Percentiles rank a stretch among this genome's conserved stretches.
These are phyloP conservation scores for Lates japonicus DNA, from an alignment of 2,797 vertebrate genomes.

Conservation along the genomic window DNA sequence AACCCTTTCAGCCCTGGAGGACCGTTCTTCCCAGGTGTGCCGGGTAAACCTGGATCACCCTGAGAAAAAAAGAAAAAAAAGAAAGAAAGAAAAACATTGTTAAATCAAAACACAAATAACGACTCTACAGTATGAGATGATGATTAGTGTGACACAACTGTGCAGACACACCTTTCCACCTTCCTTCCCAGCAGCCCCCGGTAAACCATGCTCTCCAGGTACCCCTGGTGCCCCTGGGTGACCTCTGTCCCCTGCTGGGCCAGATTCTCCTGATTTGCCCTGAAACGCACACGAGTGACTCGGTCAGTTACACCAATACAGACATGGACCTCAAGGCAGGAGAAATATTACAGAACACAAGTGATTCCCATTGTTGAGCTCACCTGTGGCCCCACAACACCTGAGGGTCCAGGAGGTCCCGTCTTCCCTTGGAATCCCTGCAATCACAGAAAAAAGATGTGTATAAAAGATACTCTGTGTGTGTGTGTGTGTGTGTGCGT, in stretches of 20 bases:
- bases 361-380: slow-evolving; percentile 51
- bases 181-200: slow-evolving; percentile 95
- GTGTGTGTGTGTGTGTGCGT: not conserved
- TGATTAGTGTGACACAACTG: not conserved
- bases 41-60: slow-evolving; percentile 94
- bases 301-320: not conserved
- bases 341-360: not conserved
- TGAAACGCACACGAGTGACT: slow-evolving; percentile 65
- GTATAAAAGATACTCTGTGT: not conserved
- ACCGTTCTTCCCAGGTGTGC: slow-evolving; percentile 93
- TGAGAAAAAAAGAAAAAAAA: slow-evolving; percentile 64
- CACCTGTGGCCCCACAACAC: slow-evolving; percentile 99
- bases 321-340: not conserved
- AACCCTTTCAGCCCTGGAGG: slow-evolving; percentile 95
- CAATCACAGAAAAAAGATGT: slow-evolving; percentile 48
- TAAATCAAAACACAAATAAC: not conserved
- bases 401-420: slow-evolving; percentile 93
- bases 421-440: slow-evolving; percentile 99
- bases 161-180: slow-evolving; percentile 91
- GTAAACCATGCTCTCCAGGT: slow-evolving; percentile 96
- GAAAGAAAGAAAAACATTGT: not conserved
- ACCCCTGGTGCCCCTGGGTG: slow-evolving; percentile 95
- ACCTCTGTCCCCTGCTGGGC: slow-evolving; percentile 94
- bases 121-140: not conserved
- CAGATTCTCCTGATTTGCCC: slow-evolving; percentile 96